Evolutionary conservation across 2,797 vertebrate genomes (phyloP), one percentile per base, ranked within the genome.

Genomic region (Ptychadena robeensis): DNA sequence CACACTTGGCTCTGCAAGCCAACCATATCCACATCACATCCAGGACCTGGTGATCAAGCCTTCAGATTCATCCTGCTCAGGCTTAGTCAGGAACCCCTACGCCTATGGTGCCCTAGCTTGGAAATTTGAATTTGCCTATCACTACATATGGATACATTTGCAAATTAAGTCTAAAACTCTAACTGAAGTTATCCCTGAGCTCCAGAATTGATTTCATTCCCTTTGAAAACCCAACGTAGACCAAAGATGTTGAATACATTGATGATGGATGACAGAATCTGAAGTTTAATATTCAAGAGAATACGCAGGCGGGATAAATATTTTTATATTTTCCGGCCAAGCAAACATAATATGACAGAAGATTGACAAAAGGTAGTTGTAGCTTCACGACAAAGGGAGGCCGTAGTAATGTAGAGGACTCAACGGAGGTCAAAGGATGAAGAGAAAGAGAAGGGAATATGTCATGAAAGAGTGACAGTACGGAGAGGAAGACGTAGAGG

Each of bases 391-490:
- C 10, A 14, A 38, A 67, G n/a, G 57, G 40, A 67, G 64, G 48
- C 40, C 35, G 74, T 2, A 57, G 64, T 35, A 63, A 68, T 67
- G 64, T 35, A 78, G 30, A 68, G 30, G 40, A 53, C 48, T 22
- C 32, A 65, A 28, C 1, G 22, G 37, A 63, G 74, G 37, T 18
- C 61, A 75, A 75, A 75, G 37, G 59, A 75, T 75, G 25, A 35
- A 37, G 57, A 25, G 59, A 75, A 64, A 28, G 73, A 53, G 27
- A 74, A 74, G 74, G 28, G 34, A 66, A 27, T 66, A 12, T 77
- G 74, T 77, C 74, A 66, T 32, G 34, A 37, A 66, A 66, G 63
- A 65, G 74, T 66, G 61, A 66, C 74, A 77, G 74, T 37, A 44
- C 18, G 38, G 38, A 77, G 12, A 30, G 44, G 30, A 31, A 64